A percentile compares a stretch with the other conserved stretches of the same genome.
Conservation (phyloP, 2,888 invertebrate species). For the Catocala sponsa region DNA sequence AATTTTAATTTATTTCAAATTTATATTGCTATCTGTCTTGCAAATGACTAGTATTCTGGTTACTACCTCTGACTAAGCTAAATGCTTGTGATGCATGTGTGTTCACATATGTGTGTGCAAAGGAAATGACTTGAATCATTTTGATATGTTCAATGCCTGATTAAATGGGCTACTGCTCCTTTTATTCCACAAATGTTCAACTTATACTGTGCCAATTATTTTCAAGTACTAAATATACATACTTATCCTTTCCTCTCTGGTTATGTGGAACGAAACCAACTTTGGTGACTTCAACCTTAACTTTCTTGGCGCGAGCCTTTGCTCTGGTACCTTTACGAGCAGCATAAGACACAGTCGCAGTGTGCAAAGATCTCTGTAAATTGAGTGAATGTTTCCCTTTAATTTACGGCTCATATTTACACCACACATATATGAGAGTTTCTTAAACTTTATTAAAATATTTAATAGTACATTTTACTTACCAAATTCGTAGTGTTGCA, state of each 20-base stretch:
- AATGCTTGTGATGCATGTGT: too few relatives aligned
- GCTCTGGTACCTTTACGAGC: conserved; percentile 95
- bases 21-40: too few relatives aligned
- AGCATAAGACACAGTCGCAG: conserved; percentile 90
- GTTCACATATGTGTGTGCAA: too few relatives aligned
- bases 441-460: background rate
- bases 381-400: background rate
- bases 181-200: background rate
- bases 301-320: conserved; percentile 92
- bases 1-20: too few relatives aligned
- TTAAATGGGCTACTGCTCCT: too few relatives aligned
- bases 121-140: too few relatives aligned
- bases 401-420: background rate
- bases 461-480: conserved; percentile 44
- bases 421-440: background rate
- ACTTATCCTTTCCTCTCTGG: conserved; percentile 85
- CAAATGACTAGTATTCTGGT: too few relatives aligned
- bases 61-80: too few relatives aligned
- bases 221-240: conserved; percentile 17
- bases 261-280: conserved; percentile 92
- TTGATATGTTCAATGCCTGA: too few relatives aligned
- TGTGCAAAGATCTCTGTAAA: conserved; percentile 84
- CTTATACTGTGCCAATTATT: background rate
- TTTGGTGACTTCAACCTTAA: conserved; percentile 92
- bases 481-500: conserved; percentile 68